These are phyloP conservation scores for Hemibagrus guttatus DNA, from an alignment of 2,797 vertebrate species.

Conservation along the genomic window DNA sequence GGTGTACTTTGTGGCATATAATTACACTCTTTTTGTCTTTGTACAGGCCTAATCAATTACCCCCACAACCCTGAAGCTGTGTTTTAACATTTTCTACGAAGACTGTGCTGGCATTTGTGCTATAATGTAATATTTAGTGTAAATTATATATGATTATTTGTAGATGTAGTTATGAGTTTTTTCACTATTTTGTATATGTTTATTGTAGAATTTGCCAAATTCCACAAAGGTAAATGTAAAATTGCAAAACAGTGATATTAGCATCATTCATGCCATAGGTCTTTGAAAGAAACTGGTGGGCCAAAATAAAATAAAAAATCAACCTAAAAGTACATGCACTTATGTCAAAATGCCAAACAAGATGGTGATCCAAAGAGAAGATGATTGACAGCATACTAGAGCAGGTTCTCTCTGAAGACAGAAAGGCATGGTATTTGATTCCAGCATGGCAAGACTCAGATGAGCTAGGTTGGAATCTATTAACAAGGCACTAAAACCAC, in stretches of 20 bases:
- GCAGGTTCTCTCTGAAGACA: background rate
- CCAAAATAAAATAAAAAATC: too few species aligned
- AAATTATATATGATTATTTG: background rate
- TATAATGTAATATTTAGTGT: background rate
- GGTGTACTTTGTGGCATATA: background rate
- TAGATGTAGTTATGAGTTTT: background rate
- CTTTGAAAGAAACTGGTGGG: background rate
- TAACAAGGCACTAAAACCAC: background rate
- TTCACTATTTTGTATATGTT: background rate
- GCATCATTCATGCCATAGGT: background rate
- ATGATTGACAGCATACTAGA: background rate
- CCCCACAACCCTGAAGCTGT: background rate
- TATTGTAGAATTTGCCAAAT: background rate
- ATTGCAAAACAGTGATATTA: background rate
- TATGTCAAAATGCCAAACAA: background rate
- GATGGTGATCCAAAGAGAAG: background rate
- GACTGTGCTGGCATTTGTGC: background rate
- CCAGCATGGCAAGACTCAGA: background rate
- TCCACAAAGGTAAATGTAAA: background rate
- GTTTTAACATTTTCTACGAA: background rate
- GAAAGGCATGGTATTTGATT: background rate
- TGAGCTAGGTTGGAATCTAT: background rate
- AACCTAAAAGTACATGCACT: background rate
- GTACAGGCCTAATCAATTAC: background rate
- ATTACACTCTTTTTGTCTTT: background rate